Evolutionary conservation across 2,797 vertebrate species (phyloP), one percentile per base, ranked within the genome.

Genomic region (Gallinago stenura): DNA sequence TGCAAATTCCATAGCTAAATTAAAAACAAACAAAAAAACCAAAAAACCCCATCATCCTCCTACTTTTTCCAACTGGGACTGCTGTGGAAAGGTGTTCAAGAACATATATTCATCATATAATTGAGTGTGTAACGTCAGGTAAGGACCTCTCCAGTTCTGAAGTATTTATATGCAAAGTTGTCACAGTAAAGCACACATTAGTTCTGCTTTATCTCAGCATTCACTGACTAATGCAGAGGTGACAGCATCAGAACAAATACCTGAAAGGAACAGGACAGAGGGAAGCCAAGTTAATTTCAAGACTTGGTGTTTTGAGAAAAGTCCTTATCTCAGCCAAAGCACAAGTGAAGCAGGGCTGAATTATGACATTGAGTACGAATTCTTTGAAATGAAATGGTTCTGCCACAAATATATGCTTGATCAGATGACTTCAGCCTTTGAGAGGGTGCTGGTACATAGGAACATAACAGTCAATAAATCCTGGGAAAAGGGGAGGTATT

Each of bases 171-270:
- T 51, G 62, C 57, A 85, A 89, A 96, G 82, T 46, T 77, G 33
- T 48, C 82, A 77, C 33, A 50, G 57, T 22, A 81, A 91, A 96
- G 58, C 58, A 78, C 20, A 2, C 26, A 46, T 83, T 61, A 93
- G 43, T 91, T 93, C 84, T 92, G 84, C 89, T 94, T 89, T 71
- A 69, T 35, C 89, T 95, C 89, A 88, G 66, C 62, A 54, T 33
- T 68, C 91, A n/a, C 15, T 20, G 62, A 51, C 48, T 79, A 90
- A 93, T 17, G 61, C 71, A 68, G 46, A 80, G 69, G 26, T 50
- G 69, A 75, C 57, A 89, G 75, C 70, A 87, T 58, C 90, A 61
- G 68, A 85, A 78, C 15, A 89, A 88, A 61, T 26, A 88, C 33
- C 41, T 57, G 58, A 71, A 78, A 77, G 80, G 66, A 37, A 14